These are phyloP conservation scores for Ophraella communa DNA, from an alignment of 2,888 invertebrate genomes.

Conservation along the genomic window DNA sequence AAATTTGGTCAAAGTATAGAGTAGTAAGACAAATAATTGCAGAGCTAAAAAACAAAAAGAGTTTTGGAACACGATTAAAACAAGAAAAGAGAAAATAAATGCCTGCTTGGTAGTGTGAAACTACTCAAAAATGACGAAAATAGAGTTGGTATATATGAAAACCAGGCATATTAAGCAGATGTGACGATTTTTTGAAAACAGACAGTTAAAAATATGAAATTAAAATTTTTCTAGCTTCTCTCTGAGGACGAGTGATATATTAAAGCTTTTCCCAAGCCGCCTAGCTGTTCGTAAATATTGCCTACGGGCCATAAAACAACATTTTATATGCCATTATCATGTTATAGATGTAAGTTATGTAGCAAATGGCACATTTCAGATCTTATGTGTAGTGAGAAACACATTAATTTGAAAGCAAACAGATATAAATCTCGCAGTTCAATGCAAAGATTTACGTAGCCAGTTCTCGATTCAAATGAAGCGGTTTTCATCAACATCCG, in stretches of 20 bases:
- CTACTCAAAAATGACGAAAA: too few relatives aligned
- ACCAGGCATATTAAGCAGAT: too few relatives aligned
- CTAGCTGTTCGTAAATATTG: neutral
- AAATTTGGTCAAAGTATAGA: too few relatives aligned
- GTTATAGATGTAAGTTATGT: slow-evolving; percentile 4
- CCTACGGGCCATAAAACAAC: neutral
- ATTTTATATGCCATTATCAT: neutral
- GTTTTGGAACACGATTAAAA: too few relatives aligned
- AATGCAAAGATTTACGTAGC: slow-evolving; percentile 48
- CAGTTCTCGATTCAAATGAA: slow-evolving; percentile 45
- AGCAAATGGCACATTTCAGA: slow-evolving; percentile 15
- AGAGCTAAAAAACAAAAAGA: too few relatives aligned
- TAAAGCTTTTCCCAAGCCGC: neutral
- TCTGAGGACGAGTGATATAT: neutral
- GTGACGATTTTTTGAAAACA: neutral
- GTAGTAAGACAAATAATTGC: too few relatives aligned
- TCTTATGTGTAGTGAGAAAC: slow-evolving; percentile 36
- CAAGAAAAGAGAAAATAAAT: too few relatives aligned
- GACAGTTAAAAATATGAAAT: neutral
- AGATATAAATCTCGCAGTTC: slow-evolving; percentile 49
- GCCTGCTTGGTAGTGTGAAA: too few relatives aligned
- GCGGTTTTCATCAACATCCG: slow-evolving; percentile 44
- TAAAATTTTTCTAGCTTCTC: neutral
- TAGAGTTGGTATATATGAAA: too few relatives aligned
- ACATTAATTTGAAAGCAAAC: slow-evolving; percentile 44